Evolutionary conservation across 2,797 vertebrate species (phyloP), one percentile per base, ranked within the genome.

Genomic region (Squalus acanthias): DNA sequence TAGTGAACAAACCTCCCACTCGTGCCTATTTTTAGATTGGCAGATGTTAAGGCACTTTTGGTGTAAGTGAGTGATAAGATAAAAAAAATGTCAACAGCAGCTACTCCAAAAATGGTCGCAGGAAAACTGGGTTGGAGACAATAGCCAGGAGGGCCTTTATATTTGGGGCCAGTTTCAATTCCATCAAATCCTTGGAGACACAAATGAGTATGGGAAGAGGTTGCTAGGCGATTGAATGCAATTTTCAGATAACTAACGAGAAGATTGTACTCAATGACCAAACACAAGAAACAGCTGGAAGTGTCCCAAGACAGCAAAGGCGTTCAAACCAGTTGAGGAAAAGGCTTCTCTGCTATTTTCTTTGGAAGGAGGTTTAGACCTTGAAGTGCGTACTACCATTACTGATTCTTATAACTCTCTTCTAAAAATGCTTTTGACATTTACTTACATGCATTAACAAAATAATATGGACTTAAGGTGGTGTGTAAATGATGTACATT

Each of bases 241-340:
- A 89, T 89, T 89, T 89, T 89, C 50, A 60, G 87, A 89, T 60
- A 89, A 89, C 50, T 85, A 85, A 89, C 13, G 13, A 60, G 53
- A 89, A 29, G 12, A 60, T 60, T 89, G 10, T 60, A 89, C 29
- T 89, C 53, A 60, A 60, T 33, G 50, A 89, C 15, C 24, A 89
- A 57, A 33, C 22, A 72, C 20, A 72, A 72, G 70, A 5, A 24
- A 7, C 57, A 57, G 29, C 87, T 89, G 50, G 9, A 89, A 89
- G 12, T 89, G 87, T 60, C 87, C 57, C 82, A 85, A 24, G 46
- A 13, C 39, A 85, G 39, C 39, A 50, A 85, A 85, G 82, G 46
- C 46, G 20, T 85, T 50, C 39, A 85, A 85, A 85, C 82, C 82
- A 85, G 82, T 85, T 85, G 82, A 85, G 24, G 46, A 50, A 4